phyloP scores from a whole-genome alignment of 2,797 vertebrate species.

The Oreortyx pictus region DNA sequence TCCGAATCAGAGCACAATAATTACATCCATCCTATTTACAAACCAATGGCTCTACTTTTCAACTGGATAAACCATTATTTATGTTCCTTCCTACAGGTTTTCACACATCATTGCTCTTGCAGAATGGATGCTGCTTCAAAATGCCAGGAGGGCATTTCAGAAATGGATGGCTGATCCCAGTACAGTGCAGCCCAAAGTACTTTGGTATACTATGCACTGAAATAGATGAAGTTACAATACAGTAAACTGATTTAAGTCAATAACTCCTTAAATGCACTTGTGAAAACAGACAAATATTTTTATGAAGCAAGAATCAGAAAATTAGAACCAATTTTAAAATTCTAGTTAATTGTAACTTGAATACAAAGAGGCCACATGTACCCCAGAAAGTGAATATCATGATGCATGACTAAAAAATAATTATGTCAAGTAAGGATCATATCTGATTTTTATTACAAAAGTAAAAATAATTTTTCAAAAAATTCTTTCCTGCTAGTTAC shows the following conservation, averaged over 20 bases:
- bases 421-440: neutral
- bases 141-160: slow-evolving; percentile 19
- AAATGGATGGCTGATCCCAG: slow-evolving; percentile 29
- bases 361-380: neutral
- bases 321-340: neutral
- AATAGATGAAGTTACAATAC: neutral
- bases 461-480: neutral
- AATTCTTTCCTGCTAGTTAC: neutral
- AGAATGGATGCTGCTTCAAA: slow-evolving; percentile 36
- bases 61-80: slow-evolving; percentile 47
- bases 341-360: neutral
- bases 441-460: neutral
- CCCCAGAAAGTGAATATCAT: neutral
- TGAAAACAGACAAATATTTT: neutral
- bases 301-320: neutral
- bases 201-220: neutral
- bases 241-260: neutral
- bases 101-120: slow-evolving; percentile 49
- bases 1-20: neutral
- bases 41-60: neutral
- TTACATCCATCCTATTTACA: slow-evolving; percentile 32
- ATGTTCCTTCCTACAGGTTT: slow-evolving; percentile 27
- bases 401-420: neutral
- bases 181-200: neutral
- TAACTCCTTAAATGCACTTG: neutral